phyloP scores from a whole-genome alignment of 2,888 invertebrate genomes.

The Mesoligia furuncula region DNA sequence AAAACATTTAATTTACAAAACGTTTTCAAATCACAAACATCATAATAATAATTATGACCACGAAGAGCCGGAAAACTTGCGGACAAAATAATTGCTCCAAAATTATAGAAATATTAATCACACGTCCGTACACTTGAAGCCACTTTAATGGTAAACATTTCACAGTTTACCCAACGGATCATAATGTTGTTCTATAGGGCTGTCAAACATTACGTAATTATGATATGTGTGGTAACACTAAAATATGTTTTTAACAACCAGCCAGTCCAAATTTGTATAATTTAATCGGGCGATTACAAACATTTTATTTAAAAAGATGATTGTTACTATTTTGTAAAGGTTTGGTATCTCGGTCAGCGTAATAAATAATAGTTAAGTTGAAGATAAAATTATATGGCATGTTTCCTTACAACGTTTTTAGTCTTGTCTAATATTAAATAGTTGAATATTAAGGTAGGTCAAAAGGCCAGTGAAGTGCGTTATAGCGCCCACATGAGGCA shows the following conservation, averaged over 20 bases:
- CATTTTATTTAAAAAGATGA: constrained; percentile 13
- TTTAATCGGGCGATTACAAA: constrained; percentile 40
- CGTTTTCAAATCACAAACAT: constrained; percentile 1
- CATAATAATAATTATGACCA: constrained; percentile 4
- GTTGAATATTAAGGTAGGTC: constrained; percentile 11
- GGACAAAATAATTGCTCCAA: constrained; percentile 44
- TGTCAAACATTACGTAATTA: constrained; percentile 38
- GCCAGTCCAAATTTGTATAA: constrained; percentile 32
- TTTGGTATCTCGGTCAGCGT: constrained; percentile 47
- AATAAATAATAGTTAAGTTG: constrained; percentile 38
- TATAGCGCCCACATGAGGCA: neutral
- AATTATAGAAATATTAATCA: constrained; percentile 49
- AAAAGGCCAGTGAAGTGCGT: constrained; percentile 20
- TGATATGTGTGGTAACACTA: constrained; percentile 24
- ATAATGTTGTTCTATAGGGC: constrained; percentile 23
- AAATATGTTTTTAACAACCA: constrained; percentile 37
- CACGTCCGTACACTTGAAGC: constrained; percentile 38
- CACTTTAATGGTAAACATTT: constrained; percentile 53
- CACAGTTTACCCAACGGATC: constrained; percentile 35
- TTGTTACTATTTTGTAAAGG: constrained; percentile 48
- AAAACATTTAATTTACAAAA: constrained; percentile 26
- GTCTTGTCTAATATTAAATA: constrained; percentile 36
- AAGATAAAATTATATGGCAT: constrained; percentile 18
- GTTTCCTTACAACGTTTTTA: constrained; percentile 15
- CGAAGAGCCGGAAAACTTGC: constrained; percentile 20